A percentile compares a stretch with the other conserved stretches of the same genome.
Conservation (phyloP, 1,140 invertebrate species). For the Nebria ingens region DNA sequence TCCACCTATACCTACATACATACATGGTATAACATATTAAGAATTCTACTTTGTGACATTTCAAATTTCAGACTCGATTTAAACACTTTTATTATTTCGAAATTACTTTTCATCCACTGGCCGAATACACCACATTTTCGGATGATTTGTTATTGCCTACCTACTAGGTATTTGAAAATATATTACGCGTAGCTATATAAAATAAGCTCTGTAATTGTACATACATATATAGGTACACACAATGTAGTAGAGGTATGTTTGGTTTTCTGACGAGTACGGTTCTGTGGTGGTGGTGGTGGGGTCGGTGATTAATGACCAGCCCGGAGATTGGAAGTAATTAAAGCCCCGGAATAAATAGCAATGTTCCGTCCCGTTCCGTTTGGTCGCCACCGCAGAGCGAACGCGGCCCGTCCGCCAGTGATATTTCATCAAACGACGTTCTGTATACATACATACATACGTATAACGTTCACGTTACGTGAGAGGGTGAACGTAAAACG, state of each 20-base stretch:
- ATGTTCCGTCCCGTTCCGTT: constrained; percentile 8
- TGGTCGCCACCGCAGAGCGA: constrained; percentile 5
- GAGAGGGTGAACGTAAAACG: too few relatives aligned
- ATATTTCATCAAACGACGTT: background rate
- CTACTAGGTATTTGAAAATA: too few relatives aligned
- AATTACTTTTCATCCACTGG: too few relatives aligned
- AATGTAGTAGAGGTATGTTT: background rate
- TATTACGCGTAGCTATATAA: background rate
- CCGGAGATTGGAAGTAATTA: constrained; percentile 9
- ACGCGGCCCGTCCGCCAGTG: background rate
- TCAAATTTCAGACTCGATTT: too few relatives aligned
- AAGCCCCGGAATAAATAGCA: constrained; percentile 6
- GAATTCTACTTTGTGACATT: too few relatives aligned
- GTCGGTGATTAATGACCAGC: background rate
- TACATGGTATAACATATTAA: too few relatives aligned
- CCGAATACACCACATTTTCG: too few relatives aligned
- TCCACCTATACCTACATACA: too few relatives aligned
- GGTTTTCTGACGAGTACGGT: background rate
- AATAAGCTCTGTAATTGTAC: background rate
- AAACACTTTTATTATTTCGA: too few relatives aligned
- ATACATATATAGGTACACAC: background rate
- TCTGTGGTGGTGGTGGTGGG: background rate
- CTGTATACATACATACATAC: background rate
- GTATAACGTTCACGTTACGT: too few relatives aligned
- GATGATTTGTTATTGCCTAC: too few relatives aligned